These are phyloP conservation scores for Umimayanthus kanabou DNA, from an alignment of 92 coral and sea anemone genomes.

Conservation along the genomic window DNA sequence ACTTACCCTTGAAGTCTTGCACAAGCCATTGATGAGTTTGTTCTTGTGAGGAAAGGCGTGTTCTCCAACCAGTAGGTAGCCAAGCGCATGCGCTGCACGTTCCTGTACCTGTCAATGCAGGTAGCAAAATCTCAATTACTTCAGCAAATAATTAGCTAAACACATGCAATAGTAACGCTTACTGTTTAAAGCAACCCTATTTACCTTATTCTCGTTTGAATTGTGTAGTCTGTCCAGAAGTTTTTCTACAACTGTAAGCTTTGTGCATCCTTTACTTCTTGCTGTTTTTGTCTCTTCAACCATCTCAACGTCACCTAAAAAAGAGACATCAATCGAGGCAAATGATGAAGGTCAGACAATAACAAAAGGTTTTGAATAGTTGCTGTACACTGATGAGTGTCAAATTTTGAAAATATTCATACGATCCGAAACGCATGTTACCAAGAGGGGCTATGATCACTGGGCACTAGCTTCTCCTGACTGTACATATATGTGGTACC, in stretches of 20 bases:
- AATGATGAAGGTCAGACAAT: too few relatives aligned
- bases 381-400: too few relatives aligned
- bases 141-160: not conserved
- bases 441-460: too few relatives aligned
- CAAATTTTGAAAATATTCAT: too few relatives aligned
- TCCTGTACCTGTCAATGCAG: conserved; percentile 66
- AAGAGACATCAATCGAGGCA: not conserved
- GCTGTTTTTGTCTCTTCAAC: not conserved
- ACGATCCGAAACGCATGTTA: too few relatives aligned
- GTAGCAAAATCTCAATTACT: not conserved
- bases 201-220: conserved; percentile 82
- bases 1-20: conserved; percentile 82
- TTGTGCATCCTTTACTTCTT: conserved; percentile 24
- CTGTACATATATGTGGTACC: too few relatives aligned
- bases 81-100: conserved; percentile 84
- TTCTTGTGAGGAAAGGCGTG: conserved; percentile 75
- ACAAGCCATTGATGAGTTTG: conserved; percentile 75
- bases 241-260: conserved; percentile 67
- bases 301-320: conserved; percentile 12
- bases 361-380: too few relatives aligned
- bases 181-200: not conserved
- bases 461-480: too few relatives aligned
- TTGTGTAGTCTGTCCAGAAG: conserved; percentile 70
- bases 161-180: not conserved
- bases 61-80: conserved; percentile 86